Conservation (phyloP, 2,888 invertebrate species). For the Heteromyza rotundicornis region DNA sequence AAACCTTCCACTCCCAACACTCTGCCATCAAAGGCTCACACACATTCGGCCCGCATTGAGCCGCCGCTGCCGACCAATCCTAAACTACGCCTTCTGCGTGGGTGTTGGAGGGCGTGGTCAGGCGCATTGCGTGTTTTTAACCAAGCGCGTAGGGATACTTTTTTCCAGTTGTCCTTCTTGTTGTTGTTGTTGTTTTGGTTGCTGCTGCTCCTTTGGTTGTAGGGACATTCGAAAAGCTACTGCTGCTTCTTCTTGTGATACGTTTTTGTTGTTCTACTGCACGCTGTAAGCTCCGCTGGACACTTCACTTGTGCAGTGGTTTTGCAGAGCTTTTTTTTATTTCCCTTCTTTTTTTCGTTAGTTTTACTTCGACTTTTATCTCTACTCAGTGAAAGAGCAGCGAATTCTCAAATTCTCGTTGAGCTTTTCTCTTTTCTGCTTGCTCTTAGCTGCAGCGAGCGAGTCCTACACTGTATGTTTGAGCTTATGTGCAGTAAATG, state of each 20-base stretch:
- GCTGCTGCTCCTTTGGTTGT: not conserved
- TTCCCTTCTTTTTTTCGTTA: not conserved
- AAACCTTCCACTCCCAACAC: not conserved
- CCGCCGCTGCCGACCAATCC: constrained; percentile 32
- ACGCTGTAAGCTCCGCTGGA: constrained; percentile 4
- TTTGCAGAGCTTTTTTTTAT: not conserved
- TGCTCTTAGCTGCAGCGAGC: not conserved
- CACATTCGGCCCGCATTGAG: not conserved
- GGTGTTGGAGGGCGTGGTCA: constrained; percentile 22
- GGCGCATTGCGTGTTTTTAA: constrained; percentile 25
- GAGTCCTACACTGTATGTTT: not conserved
- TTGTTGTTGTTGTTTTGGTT: not conserved
- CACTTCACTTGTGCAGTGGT: constrained; percentile 10
- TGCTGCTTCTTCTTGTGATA: not conserved
- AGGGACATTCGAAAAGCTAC: not conserved
- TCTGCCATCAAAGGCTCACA: too few species aligned
- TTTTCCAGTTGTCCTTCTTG: constrained; percentile 6
- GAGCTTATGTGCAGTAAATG: not conserved
- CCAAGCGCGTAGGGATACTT: constrained; percentile 29
- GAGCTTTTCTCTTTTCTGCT: not conserved
- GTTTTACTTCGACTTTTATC: not conserved
- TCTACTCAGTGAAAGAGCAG: not conserved
- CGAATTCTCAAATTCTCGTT: not conserved
- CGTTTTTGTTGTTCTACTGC: not conserved
- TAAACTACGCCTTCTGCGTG: constrained; percentile 19